These are phyloP conservation scores for Petrolisthes manimaculis DNA, from an alignment of 2,888 invertebrate species.

Conservation along the genomic window DNA sequence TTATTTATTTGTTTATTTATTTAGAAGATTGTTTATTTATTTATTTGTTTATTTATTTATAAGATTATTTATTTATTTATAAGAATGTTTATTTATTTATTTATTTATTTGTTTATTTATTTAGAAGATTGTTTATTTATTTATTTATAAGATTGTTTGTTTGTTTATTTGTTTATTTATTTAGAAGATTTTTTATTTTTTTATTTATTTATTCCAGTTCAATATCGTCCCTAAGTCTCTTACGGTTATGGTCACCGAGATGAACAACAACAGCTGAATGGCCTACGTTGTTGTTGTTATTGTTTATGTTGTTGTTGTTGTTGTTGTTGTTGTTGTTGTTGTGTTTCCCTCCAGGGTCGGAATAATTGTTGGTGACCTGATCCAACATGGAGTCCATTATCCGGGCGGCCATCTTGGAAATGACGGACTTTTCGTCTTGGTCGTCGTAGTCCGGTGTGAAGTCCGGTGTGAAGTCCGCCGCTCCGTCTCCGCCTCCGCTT, in stretches of 20 bases:
- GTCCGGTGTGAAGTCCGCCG: neutral
- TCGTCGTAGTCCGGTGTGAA: slow-evolving; percentile 37
- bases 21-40: no score
- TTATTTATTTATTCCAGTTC: slow-evolving; percentile 64
- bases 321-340: slow-evolving; percentile 16
- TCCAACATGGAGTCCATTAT: slow-evolving; percentile 55
- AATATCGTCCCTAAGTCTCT: slow-evolving; percentile 59
- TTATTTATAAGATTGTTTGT: no score
- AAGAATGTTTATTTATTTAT: no score
- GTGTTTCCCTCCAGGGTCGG: slow-evolving; percentile 50
- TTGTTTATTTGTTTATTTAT: no score
- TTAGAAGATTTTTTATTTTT: no score
- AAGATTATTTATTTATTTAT: no score
- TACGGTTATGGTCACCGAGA: slow-evolving; percentile 43
- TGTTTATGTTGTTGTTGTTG: no score
- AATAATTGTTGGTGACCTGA: slow-evolving; percentile 47
- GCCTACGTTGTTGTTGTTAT: no score
- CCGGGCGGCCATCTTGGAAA: slow-evolving; percentile 35
- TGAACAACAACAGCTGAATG: slow-evolving; percentile 56
- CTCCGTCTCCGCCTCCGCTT: slow-evolving; percentile 20
- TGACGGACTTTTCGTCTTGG: neutral
- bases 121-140: no score
- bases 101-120: no score
- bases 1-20: no score
- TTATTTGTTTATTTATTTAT: no score